Evolutionary conservation across 2,113 vertebrate species (phyloP).

Genomic region (Ginglymostoma cirratum): DNA sequence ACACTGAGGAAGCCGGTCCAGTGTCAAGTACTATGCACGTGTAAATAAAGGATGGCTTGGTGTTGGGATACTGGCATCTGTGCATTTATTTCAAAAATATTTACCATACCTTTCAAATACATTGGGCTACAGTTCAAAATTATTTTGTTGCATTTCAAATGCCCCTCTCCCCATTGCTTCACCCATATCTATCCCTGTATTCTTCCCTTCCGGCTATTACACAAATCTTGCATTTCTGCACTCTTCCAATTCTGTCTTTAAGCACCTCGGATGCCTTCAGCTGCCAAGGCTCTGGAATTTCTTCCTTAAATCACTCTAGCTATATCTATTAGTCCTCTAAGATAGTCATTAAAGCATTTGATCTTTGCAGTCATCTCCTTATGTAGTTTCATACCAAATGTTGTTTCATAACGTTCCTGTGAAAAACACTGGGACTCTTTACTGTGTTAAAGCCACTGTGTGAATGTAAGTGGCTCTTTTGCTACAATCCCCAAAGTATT

Average conservation of each 20-base stretch:
- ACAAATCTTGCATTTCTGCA: neutral
- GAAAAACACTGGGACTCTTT: neutral
- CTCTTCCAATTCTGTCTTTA: neutral
- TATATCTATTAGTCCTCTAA: neutral
- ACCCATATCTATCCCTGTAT: too few species aligned
- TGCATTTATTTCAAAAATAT: neutral
- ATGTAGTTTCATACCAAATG: neutral
- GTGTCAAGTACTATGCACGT: too few species aligned
- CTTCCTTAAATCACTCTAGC: neutral
- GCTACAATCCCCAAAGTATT: too few species aligned
- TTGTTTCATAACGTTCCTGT: neutral
- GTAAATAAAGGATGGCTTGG: too few species aligned
- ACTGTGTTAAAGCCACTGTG: neutral
- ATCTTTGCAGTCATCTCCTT: too few species aligned
- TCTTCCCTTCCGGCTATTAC: neutral
- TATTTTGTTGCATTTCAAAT: neutral
- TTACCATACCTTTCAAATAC: neutral
- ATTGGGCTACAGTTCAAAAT: neutral
- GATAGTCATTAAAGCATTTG: neutral
- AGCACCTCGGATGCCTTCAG: neutral
- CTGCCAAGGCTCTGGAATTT: neutral
- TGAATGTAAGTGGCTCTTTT: too few species aligned
- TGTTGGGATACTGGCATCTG: too few species aligned
- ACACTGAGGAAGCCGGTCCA: too few species aligned
- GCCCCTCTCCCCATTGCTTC: too few species aligned